Percentiles rank a stretch among this genome's conserved stretches.
These are phyloP conservation scores for Lamellibrachia satsuma DNA, from an alignment of 2,888 invertebrate species.

Conservation along the genomic window DNA sequence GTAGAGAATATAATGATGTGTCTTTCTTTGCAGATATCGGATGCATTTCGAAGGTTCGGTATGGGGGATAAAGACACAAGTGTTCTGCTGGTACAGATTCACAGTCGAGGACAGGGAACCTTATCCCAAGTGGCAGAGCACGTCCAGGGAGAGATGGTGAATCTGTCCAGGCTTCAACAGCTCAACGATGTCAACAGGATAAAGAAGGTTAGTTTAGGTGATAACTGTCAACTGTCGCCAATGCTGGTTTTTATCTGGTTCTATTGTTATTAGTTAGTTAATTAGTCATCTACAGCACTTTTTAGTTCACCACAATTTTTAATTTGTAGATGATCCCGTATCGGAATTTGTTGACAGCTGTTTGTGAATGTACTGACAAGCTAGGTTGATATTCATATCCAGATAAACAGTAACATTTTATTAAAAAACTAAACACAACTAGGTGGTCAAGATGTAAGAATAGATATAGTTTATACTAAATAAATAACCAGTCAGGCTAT, in stretches of 20 bases:
- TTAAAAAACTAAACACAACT: too few species aligned
- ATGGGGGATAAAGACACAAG: constrained; percentile 60
- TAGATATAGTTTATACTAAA: too few species aligned
- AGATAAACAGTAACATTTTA: too few species aligned
- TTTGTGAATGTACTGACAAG: too few species aligned
- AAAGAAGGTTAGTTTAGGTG: constrained; percentile 48
- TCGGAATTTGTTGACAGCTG: too few species aligned
- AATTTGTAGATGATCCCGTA: too few species aligned
- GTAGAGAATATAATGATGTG: neutral
- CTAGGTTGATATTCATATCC: too few species aligned
- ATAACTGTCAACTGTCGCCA: neutral
- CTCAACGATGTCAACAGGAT: constrained; percentile 45
- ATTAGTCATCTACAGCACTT: neutral
- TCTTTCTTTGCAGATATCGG: constrained; percentile 61
- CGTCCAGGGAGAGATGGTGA: constrained; percentile 56
- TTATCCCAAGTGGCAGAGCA: constrained; percentile 54
- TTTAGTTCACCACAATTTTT: too few species aligned
- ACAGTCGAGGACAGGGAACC: constrained; percentile 57
- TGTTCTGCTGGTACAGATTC: constrained; percentile 62
- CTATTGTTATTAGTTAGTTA: neutral
- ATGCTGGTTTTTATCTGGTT: neutral
- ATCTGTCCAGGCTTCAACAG: constrained; percentile 48
- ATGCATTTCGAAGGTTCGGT: constrained; percentile 66
- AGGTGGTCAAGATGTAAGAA: too few species aligned
- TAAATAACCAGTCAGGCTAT: too few species aligned